Evolutionary conservation across 2,797 vertebrate species (phyloP), one percentile per base, ranked within the genome.

Genomic region (Myoxocephalus aenaeus): DNA sequence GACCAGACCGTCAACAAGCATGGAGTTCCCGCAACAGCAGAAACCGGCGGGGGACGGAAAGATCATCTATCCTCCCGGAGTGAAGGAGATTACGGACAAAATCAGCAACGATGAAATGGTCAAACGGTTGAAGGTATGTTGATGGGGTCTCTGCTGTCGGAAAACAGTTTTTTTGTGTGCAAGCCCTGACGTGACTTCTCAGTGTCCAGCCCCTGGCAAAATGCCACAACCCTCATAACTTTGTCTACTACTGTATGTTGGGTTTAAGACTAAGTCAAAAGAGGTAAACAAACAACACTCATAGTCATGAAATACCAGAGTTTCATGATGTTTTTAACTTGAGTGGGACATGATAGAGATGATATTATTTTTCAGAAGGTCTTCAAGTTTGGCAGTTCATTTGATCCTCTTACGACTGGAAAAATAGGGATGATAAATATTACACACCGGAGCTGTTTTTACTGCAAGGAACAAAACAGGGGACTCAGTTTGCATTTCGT

Each of bases 31-130:
- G 90, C 89, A 97, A 90, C 98, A 97, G 91, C 97, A 95, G 91
- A 96, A 95, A 92, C 89, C 96, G 79, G 90, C 92, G 75, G 94
- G 87, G 86, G 98, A 99, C 51, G 96, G 96, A 77, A 99, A 98
- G 90, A 97, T 99, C 86, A 93, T 94, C 68, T 99, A 99, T 87
- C 98, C 98, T 25, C 98, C 97, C 0, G 98, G 98, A 83, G 98
- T 99, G 13, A 99, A 99, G 89, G 98, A 99, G 87, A 99, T 99
- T 71, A 99, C 98, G 0, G 98, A 99, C 87, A 99, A 99, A 92
- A 99, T 99, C 86, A 97, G 95, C 87, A 99, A 99, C 73, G 98
- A 99, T 90, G 98, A 99, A 84, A 96, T 99, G 88, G 98, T 99
- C 86, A 99, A 98, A 90, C 96, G 98, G 69, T 93, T 99, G 74